Base-by-base conservation (phyloP, 2,888 invertebrate species). In the Leptinotarsa rubiginosa region DNA sequence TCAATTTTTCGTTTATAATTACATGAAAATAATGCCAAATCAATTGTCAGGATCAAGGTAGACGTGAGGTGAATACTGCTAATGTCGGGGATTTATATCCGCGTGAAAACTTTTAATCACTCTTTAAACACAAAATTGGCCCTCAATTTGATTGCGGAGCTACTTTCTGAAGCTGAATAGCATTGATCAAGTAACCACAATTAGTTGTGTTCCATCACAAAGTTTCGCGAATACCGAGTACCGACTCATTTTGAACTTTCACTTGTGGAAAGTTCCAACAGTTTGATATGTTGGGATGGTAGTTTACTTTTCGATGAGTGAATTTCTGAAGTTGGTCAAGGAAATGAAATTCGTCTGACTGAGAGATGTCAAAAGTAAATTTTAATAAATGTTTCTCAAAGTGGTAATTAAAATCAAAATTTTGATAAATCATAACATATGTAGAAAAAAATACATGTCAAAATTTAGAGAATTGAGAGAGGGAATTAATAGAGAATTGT, bases 11-110 rank as follows among this genome's bases (percentile, higher is more conserved):
- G 16, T 7, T 16, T 7, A 50, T n/a, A 50, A 16, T 54, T 54
- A 18, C 22, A 25, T 16, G 12, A 15, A 56, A 22, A 56, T 56
- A 10, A 56, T 15, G 15, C 15, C 56, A 56, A 22, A 56, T 56
- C 1, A 56, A 56, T 56, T 56, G 20, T 56, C 56, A 56, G 56
- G 22, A 56, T 56, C 22, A 56, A 56, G 56, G 22, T 56, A 4
- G 22, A 56, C 20, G 20, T 52, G 20, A 56, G 16, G 56, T 56
- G 56, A 15, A 56, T 15, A 20, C 56, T 56, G 56, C 20, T 12
- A 18, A 56, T 56, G 22, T 22, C 4, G 25, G 12, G 22, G 15
- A 56, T 56, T 56, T 56, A 56, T 56, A 56, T 10, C 20, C 20
- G 25, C 13, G 16, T 1, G 22, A 56, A 25, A 56, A 56, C 56